Conservation (phyloP, 2,113 vertebrate species). For the Patagioenas fasciata region DNA sequence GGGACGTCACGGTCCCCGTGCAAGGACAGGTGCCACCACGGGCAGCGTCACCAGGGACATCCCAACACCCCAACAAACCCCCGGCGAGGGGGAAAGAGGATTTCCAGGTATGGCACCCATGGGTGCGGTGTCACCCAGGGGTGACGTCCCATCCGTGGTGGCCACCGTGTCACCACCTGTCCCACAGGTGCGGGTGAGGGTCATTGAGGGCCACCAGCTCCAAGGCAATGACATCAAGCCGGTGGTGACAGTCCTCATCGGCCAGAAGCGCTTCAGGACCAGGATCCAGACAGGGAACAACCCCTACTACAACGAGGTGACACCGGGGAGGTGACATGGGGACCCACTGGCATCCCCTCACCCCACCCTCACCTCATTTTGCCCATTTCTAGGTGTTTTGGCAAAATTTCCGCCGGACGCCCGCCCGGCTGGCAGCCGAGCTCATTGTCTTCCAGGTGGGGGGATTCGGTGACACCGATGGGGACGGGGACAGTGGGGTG, state of each 20-base stretch:
- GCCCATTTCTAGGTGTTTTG: background rate
- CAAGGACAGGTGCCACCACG: background rate
- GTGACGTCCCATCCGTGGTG: accelerated
- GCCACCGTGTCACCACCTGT: accelerated
- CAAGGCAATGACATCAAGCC: constrained; percentile 13
- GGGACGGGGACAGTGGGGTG: accelerated
- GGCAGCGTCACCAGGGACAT: accelerated
- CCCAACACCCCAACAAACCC: background rate
- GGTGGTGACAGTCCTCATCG: background rate
- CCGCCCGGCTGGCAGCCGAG: background rate
- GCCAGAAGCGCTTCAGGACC: constrained; percentile 5
- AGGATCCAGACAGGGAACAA: background rate
- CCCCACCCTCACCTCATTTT: accelerated
- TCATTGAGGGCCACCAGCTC: constrained; percentile 33
- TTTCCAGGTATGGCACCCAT: background rate
- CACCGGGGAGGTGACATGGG: accelerated
- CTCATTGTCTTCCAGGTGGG: constrained; percentile 12
- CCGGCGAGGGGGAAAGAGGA: accelerated
- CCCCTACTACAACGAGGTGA: constrained; percentile 51
- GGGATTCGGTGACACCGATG: accelerated
- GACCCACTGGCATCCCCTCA: accelerated
- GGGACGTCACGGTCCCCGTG: accelerated
- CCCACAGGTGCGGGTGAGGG: constrained; percentile 4
- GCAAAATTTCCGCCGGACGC: background rate
- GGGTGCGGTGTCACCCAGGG: accelerated